Evolutionary conservation across 53 echinoderm and acorn worm species (phyloP).

Genomic region (Paracentrotus lividus): DNA sequence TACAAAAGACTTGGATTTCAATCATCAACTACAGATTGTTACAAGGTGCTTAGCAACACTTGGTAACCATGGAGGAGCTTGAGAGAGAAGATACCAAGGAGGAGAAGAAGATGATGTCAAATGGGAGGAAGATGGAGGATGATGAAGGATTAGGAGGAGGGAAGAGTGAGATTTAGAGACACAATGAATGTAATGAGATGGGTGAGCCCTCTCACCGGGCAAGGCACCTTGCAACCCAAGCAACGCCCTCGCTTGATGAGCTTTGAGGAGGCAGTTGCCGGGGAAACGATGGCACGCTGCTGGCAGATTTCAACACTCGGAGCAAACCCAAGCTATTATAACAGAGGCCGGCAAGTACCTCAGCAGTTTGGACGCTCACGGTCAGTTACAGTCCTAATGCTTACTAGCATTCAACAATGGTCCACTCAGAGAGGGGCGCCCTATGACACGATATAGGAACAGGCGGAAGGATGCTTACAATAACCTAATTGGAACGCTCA

Average conservation of each 20-base stretch:
- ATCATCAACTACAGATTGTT: slow-evolving; percentile 12
- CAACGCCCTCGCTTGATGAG: slow-evolving; percentile 73
- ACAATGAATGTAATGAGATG: slow-evolving; percentile 22
- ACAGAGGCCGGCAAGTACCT: slow-evolving; percentile 28
- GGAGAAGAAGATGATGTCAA: not conserved
- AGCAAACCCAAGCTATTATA: slow-evolving; percentile 73
- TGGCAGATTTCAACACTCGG: too few species aligned
- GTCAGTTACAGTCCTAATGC: slow-evolving; percentile 50
- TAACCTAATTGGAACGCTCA: not conserved
- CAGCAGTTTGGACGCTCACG: slow-evolving; percentile 46
- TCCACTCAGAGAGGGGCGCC: not conserved
- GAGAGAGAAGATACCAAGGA: slow-evolving; percentile 39
- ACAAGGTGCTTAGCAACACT: not conserved
- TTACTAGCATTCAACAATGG: not conserved
- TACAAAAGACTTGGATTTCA: slow-evolving; percentile 4
- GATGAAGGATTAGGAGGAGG: not conserved
- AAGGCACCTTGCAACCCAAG: slow-evolving; percentile 35
- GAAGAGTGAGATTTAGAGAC: not conserved
- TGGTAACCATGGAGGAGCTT: slow-evolving; percentile 59
- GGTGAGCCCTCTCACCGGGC: slow-evolving; percentile 6
- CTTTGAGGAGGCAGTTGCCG: slow-evolving; percentile 83
- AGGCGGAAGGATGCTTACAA: slow-evolving; percentile 29
- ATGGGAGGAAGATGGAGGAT: not conserved
- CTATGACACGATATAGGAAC: not conserved
- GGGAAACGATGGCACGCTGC: slow-evolving; percentile 82